phyloP scores from a whole-genome alignment of 2,797 vertebrate genomes.

The Cetoscarus ocellatus region DNA sequence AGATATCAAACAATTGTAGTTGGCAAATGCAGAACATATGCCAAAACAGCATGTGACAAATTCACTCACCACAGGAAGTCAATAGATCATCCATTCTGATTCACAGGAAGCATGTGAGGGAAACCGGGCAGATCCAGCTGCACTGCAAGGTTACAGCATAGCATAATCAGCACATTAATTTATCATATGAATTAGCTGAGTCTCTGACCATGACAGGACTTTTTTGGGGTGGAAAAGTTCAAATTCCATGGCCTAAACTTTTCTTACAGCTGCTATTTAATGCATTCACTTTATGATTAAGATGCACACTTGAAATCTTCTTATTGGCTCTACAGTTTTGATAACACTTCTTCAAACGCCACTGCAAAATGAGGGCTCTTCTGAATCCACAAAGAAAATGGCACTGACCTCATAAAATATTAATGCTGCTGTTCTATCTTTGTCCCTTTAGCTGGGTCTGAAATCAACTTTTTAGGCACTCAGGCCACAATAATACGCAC shows the following conservation, averaged over 20 bases:
- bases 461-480: slow-evolving; percentile 66
- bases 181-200: slow-evolving; percentile 42
- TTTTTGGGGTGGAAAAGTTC: slow-evolving; percentile 16
- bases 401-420: slow-evolving; percentile 63
- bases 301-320: slow-evolving; percentile 29
- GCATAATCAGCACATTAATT: slow-evolving; percentile 51
- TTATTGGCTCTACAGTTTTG: slow-evolving; percentile 49
- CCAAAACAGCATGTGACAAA: no score
- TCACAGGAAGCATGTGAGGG: no score
- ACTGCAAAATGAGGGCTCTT: slow-evolving; percentile 52
- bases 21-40: no score
- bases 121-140: no score
- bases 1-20: no score
- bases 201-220: slow-evolving; percentile 39
- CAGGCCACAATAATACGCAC: slow-evolving; percentile 37
- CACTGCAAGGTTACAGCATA: no score
- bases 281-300: slow-evolving; percentile 50
- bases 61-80: no score
- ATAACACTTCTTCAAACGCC: slow-evolving; percentile 50
- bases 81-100: no score
- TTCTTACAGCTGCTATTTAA: slow-evolving; percentile 19
- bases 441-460: slow-evolving; percentile 52
- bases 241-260: slow-evolving; percentile 32
- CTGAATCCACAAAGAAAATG: slow-evolving; percentile 63
- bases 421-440: slow-evolving; percentile 64